Evolutionary conservation across 2,797 vertebrate genomes (phyloP).

Genomic region (Amazona ochrocephala): DNA sequence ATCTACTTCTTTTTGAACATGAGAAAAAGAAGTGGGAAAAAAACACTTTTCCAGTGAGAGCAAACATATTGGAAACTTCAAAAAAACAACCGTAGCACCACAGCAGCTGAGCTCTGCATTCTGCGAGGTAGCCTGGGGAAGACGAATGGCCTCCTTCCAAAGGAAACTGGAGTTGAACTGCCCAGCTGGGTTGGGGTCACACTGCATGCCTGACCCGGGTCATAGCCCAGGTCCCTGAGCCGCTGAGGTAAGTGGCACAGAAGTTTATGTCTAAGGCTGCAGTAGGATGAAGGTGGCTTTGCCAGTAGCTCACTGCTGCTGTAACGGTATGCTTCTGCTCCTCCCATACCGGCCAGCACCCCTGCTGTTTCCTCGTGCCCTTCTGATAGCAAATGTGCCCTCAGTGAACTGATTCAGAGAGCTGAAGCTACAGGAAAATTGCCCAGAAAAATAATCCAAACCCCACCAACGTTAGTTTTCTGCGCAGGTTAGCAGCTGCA

Average conservation of each 20-base stretch:
- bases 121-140: background rate
- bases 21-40: slow-evolving; percentile 15
- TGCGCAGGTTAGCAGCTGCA: background rate
- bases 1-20: slow-evolving; percentile 3
- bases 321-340: rapidly evolving
- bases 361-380: background rate
- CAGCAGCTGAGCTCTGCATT: slow-evolving; percentile 64
- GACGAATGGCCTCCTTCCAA: slow-evolving; percentile 37
- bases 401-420: background rate
- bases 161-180: background rate
- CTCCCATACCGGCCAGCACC: background rate
- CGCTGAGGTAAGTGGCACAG: background rate
- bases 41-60: background rate
- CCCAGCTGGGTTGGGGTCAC: background rate
- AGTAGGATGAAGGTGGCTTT: background rate
- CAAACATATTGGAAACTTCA: background rate
- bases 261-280: background rate
- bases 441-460: background rate
- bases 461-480: background rate
- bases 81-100: slow-evolving; percentile 4
- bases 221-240: background rate
- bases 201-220: slow-evolving; percentile 12
- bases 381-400: background rate
- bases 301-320: background rate
- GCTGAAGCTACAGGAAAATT: background rate